phyloP scores from a whole-genome alignment of 2,797 vertebrate species.

The Geotrypetes seraphini region DNA sequence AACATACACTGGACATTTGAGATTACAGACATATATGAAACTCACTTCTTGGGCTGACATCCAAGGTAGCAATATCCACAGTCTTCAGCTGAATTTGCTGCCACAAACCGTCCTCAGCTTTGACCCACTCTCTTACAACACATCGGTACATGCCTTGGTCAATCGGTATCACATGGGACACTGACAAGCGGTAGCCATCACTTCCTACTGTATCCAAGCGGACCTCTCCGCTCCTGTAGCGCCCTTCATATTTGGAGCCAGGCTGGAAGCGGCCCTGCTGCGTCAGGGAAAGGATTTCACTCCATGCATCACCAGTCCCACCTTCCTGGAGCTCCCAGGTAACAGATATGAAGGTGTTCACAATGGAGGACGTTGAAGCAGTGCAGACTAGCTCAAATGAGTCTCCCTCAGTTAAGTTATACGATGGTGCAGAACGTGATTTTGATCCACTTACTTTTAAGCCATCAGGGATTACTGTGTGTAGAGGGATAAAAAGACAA shows the following conservation, averaged over 20 bases:
- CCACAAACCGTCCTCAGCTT: constrained; percentile 62
- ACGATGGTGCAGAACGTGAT: constrained; percentile 3
- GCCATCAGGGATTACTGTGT: constrained; percentile 75
- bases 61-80: constrained; percentile 61
- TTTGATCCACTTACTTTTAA: constrained; percentile 51
- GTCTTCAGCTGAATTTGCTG: constrained; percentile 76
- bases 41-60: constrained; percentile 74
- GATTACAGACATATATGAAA: no score
- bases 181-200: constrained; percentile 60
- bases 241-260: constrained; percentile 47
- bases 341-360: constrained; percentile 76
- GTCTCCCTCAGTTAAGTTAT: constrained; percentile 60
- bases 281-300: constrained; percentile 66
- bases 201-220: constrained; percentile 59
- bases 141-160: constrained; percentile 77
- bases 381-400: constrained; percentile 71
- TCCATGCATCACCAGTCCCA: not conserved
- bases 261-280: constrained; percentile 62
- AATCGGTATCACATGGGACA: constrained; percentile 42
- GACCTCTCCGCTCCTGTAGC: constrained; percentile 64
- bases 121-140: constrained; percentile 74
- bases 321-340: constrained; percentile 62
- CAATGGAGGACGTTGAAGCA: constrained; percentile 43
- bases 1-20: no score
- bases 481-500: not conserved